These are phyloP conservation scores for Fukomys damarensis DNA, from an alignment of 2,113 vertebrate species.

Conservation along the genomic window DNA sequence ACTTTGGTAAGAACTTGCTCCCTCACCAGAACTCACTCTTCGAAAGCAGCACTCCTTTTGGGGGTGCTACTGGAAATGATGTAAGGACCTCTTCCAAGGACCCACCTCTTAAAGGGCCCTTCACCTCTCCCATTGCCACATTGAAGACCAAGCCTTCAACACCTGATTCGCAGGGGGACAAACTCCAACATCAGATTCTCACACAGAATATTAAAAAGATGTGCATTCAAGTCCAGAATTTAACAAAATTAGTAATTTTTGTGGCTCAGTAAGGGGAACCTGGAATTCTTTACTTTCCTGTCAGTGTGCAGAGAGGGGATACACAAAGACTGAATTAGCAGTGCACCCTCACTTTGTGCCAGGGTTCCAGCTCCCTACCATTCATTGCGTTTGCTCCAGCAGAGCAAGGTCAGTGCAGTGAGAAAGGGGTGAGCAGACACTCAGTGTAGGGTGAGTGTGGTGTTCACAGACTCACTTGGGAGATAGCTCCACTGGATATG, in stretches of 20 bases:
- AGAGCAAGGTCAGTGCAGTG: not conserved
- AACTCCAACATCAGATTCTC: not conserved
- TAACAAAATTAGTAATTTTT: not conserved
- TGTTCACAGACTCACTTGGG: not conserved
- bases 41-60: not conserved
- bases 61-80: not conserved
- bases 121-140: not conserved
- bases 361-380: not conserved
- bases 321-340: not conserved
- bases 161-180: no score
- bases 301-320: not conserved
- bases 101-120: not conserved
- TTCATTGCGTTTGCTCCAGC: not conserved
- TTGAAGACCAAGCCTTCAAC: not conserved
- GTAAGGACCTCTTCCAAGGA: not conserved
- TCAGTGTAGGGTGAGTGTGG: not conserved
- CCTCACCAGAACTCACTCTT: not conserved
- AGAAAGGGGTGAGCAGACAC: not conserved
- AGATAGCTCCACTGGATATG: rapidly evolving
- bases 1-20: not conserved
- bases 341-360: not conserved
- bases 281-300: not conserved
- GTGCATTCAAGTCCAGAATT: not conserved
- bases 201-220: not conserved
- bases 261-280: not conserved